phyloP scores from a whole-genome alignment of 2,888 invertebrate genomes.

The Drosophila seclusa region DNA sequence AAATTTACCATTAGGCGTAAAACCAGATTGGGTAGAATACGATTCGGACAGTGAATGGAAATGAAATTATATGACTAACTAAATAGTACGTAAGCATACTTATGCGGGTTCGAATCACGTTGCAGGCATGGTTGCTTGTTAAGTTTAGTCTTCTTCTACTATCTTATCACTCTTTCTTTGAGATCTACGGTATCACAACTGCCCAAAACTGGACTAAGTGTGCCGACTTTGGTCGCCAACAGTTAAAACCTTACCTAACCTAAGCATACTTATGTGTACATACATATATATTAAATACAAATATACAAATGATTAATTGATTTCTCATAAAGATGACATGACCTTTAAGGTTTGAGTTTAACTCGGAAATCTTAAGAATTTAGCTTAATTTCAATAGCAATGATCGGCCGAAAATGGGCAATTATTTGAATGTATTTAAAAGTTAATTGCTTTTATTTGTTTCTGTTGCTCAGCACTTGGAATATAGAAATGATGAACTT shows the following conservation, averaged over 20 bases:
- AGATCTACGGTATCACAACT: too few species aligned
- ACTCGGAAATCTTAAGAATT: background rate
- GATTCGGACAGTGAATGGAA: slow-evolving; percentile 84
- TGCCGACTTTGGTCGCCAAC: too few species aligned
- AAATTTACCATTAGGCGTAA: slow-evolving; percentile 85
- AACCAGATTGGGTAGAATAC: slow-evolving; percentile 86
- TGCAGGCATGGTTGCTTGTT: too few species aligned
- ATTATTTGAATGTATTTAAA: background rate
- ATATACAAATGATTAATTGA: slow-evolving; percentile 7
- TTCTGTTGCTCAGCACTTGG: background rate
- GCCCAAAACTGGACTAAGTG: too few species aligned
- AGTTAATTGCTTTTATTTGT: background rate
- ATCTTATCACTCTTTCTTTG: too few species aligned
- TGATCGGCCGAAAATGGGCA: background rate
- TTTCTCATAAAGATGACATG: background rate
- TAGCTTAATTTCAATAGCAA: background rate
- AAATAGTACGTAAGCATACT: slow-evolving; percentile 18
- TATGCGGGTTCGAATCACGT: background rate
- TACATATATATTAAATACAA: background rate
- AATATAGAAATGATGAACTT: background rate
- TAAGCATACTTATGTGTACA: background rate
- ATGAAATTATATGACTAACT: slow-evolving; percentile 39
- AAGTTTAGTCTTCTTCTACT: too few species aligned
- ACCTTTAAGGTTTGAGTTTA: slow-evolving; percentile 25
- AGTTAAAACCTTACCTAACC: too few species aligned